phyloP scores from a whole-genome alignment of 2,113 vertebrate genomes.

The Circaetus gallicus region DNA sequence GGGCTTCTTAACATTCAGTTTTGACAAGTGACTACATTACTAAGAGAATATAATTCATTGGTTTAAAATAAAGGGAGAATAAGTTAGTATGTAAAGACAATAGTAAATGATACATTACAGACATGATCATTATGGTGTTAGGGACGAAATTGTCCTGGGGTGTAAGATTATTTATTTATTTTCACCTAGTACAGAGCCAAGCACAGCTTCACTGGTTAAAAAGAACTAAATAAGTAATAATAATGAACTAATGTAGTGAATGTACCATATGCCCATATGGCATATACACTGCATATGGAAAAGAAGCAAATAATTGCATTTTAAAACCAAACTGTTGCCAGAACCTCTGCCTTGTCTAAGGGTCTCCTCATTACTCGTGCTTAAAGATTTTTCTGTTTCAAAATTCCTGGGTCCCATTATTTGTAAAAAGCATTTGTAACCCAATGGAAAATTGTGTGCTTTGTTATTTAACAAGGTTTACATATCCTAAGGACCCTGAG shows the following conservation, averaged over 20 bases:
- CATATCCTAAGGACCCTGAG: not conserved
- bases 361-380: not conserved
- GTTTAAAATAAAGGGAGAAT: not conserved
- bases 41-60: not conserved
- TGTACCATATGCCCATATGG: no score
- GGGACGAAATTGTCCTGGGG: not conserved
- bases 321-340: not conserved
- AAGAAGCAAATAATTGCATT: not conserved
- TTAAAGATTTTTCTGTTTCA: not conserved
- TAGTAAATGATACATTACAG: not conserved
- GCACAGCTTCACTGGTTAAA: not conserved
- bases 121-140: not conserved
- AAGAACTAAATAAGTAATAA: not conserved
- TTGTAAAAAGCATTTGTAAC: not conserved
- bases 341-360: not conserved
- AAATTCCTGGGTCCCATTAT: not conserved
- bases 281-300: not conserved
- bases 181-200: not conserved
- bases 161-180: not conserved
- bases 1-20: conserved; percentile 3
- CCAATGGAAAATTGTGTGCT: not conserved
- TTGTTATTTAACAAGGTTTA: not conserved
- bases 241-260: not conserved
- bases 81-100: not conserved
- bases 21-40: conserved; percentile 45